A percentile compares a stretch with the other conserved stretches of the same genome.
Evolutionary conservation across 2,888 invertebrate species (phyloP).

Genomic region (Neocrepidodera transversa): DNA sequence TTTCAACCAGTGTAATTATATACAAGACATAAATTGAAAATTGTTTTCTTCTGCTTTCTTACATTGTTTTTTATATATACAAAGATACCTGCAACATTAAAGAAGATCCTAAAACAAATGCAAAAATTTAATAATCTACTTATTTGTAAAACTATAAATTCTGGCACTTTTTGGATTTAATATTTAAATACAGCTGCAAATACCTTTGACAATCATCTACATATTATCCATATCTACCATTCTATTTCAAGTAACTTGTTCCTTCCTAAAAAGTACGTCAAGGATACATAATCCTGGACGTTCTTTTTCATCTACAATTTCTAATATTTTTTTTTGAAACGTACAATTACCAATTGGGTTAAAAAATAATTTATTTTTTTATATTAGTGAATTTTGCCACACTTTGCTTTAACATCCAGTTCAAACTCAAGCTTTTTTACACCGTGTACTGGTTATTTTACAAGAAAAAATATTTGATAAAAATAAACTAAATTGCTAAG

Average conservation of each 20-base stretch:
- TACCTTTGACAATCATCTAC: slow-evolving; percentile 48
- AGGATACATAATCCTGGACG: slow-evolving; percentile 9
- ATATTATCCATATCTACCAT: slow-evolving; percentile 54
- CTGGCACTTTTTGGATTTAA: too few species aligned
- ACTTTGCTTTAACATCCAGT: slow-evolving; percentile 49
- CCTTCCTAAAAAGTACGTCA: slow-evolving; percentile 25
- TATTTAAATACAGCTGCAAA: slow-evolving; percentile 36
- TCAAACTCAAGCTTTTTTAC: slow-evolving; percentile 49
- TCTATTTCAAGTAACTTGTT: slow-evolving; percentile 44
- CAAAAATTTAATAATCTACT: too few species aligned
- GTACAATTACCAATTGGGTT: slow-evolving; percentile 55
- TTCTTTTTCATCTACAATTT: slow-evolving; percentile 41
- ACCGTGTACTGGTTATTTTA: slow-evolving; percentile 7
- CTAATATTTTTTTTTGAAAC: slow-evolving; percentile 48
- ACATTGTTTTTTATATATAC: neutral
- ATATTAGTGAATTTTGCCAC: slow-evolving; percentile 47
- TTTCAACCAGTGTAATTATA: slow-evolving; percentile 48
- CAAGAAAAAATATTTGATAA: neutral
- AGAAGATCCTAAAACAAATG: too few species aligned
- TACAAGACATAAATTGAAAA: slow-evolving; percentile 55
- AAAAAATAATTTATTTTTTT: slow-evolving; percentile 44
- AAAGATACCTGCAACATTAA: slow-evolving; percentile 16
- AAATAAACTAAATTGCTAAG: too few species aligned
- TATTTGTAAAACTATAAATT: too few species aligned
- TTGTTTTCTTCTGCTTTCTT: slow-evolving; percentile 47